These are phyloP conservation scores for Zaprionus davidi DNA, from an alignment of 1,140 invertebrate species.

Conservation along the genomic window DNA sequence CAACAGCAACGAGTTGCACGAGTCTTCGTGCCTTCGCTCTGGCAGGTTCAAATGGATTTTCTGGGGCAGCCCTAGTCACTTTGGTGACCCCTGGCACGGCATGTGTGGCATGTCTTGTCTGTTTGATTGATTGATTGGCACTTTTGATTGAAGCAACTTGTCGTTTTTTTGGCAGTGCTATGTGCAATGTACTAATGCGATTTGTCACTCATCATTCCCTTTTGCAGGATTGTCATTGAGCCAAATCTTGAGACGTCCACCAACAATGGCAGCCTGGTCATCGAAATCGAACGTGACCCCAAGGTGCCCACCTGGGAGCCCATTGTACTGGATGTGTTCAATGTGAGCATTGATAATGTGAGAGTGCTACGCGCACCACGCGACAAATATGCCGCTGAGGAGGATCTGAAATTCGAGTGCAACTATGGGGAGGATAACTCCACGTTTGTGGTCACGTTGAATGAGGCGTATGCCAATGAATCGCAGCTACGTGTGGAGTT, in stretches of 20 bases:
- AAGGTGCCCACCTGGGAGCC: slow-evolving; percentile 69
- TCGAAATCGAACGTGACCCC: slow-evolving; percentile 72
- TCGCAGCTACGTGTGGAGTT: slow-evolving; percentile 77
- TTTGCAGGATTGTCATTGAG: slow-evolving; percentile 76
- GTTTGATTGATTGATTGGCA: slow-evolving; percentile 78
- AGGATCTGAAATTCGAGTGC: slow-evolving; percentile 76
- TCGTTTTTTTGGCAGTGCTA: slow-evolving; percentile 62
- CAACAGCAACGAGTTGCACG: not conserved
- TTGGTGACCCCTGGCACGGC: not conserved
- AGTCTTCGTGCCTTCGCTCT: not conserved
- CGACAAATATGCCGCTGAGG: slow-evolving; percentile 48
- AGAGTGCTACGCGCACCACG: slow-evolving; percentile 55
- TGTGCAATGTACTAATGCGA: slow-evolving; percentile 19
- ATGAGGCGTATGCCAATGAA: slow-evolving; percentile 48
- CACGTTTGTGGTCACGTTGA: slow-evolving; percentile 69
- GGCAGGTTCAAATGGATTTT: slow-evolving; percentile 1
- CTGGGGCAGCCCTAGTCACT: not conserved
- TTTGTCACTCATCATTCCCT: slow-evolving; percentile 8
- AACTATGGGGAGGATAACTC: slow-evolving; percentile 75
- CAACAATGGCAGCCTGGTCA: slow-evolving; percentile 75
- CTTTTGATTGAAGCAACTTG: slow-evolving; percentile 62
- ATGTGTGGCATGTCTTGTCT: slow-evolving; percentile 9
- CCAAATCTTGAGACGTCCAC: slow-evolving; percentile 65
- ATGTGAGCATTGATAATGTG: slow-evolving; percentile 78
- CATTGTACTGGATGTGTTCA: slow-evolving; percentile 80